Percentiles rank a stretch among this genome's conserved stretches.
phyloP scores from a whole-genome alignment of 64 coral and sea anemone genomes.

The Acropora yongei region DNA sequence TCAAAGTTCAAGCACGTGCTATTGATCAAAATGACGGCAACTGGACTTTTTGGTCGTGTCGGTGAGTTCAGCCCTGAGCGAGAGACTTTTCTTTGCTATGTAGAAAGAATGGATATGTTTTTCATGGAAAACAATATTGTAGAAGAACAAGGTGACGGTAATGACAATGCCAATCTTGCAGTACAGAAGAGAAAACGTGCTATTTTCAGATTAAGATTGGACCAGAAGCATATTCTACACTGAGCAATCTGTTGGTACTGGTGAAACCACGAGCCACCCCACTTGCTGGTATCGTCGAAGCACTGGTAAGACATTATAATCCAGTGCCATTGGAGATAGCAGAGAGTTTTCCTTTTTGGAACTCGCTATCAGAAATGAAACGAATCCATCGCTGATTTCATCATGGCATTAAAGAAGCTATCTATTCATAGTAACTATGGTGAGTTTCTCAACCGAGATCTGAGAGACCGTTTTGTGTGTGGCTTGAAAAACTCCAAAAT shows the following conservation, averaged over 20 bases:
- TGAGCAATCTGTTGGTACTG: slow-evolving; percentile 45
- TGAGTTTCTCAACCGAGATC: no score
- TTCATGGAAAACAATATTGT: slow-evolving; percentile 43
- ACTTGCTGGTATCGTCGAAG: background rate
- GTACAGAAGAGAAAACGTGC: background rate
- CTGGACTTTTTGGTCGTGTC: background rate
- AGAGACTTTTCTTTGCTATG: slow-evolving; percentile 47
- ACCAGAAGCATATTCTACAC: slow-evolving; percentile 46
- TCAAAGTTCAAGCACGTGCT: no score
- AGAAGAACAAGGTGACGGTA: background rate
- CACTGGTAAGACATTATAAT: slow-evolving; percentile 54
- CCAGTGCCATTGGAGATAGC: slow-evolving; percentile 46
- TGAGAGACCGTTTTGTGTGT: slow-evolving; percentile 42
- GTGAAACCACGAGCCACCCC: background rate
- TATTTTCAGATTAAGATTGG: slow-evolving; percentile 40
- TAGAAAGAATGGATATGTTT: slow-evolving; percentile 67
- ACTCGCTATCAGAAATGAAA: slow-evolving; percentile 49
- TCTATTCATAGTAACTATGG: slow-evolving; percentile 45
- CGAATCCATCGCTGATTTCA: slow-evolving; percentile 40
- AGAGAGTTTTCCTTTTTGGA: slow-evolving; percentile 61
- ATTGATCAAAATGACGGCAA: background rate
- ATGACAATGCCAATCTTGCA: background rate
- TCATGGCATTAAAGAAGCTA: slow-evolving; percentile 12
- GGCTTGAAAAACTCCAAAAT: slow-evolving; percentile 64
- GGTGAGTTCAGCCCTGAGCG: slow-evolving; percentile 27